phyloP scores from a whole-genome alignment of 2,888 invertebrate species.

The Prosopocoilus inquinatus region DNA sequence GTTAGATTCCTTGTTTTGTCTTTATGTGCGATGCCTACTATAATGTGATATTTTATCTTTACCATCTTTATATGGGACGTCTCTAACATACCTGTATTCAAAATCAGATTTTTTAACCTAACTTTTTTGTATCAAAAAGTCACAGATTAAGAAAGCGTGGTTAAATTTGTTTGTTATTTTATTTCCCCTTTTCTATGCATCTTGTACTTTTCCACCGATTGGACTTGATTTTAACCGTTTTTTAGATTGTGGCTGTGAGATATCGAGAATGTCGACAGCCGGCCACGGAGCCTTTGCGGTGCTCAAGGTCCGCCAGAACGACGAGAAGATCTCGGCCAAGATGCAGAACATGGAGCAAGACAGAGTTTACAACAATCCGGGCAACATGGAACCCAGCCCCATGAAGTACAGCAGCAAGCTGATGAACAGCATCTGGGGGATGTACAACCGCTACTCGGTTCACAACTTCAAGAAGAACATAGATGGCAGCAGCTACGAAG shows the following conservation, averaged over 20 bases:
- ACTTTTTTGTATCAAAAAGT: too few relatives aligned
- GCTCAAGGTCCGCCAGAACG: conserved; percentile 64
- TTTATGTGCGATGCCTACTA: too few relatives aligned
- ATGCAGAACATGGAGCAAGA: conserved; percentile 47
- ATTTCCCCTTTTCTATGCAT: too few relatives aligned
- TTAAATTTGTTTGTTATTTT: too few relatives aligned
- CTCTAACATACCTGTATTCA: too few relatives aligned
- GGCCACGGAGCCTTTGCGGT: conserved; percentile 76
- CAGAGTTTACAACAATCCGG: conserved; percentile 5
- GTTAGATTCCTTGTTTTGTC: too few relatives aligned
- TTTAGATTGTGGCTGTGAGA: conserved; percentile 48
- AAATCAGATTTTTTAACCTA: too few relatives aligned
- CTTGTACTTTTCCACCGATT: too few relatives aligned
- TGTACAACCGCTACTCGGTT: conserved; percentile 84
- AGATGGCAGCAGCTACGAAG: conserved; percentile 52
- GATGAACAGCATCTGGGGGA: conserved; percentile 92
- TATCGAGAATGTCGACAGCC: conserved; percentile 64
- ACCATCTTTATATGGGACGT: too few relatives aligned
- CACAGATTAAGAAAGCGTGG: too few relatives aligned
- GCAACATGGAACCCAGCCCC: conserved; percentile 58
- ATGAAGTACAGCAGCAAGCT: conserved; percentile 80
- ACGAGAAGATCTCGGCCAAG: conserved; percentile 56
- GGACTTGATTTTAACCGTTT: too few relatives aligned
- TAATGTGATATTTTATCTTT: too few relatives aligned
- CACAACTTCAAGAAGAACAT: conserved; percentile 82